These are phyloP conservation scores for Papilio elwesi DNA, from an alignment of 2,888 invertebrate species.

Conservation along the genomic window DNA sequence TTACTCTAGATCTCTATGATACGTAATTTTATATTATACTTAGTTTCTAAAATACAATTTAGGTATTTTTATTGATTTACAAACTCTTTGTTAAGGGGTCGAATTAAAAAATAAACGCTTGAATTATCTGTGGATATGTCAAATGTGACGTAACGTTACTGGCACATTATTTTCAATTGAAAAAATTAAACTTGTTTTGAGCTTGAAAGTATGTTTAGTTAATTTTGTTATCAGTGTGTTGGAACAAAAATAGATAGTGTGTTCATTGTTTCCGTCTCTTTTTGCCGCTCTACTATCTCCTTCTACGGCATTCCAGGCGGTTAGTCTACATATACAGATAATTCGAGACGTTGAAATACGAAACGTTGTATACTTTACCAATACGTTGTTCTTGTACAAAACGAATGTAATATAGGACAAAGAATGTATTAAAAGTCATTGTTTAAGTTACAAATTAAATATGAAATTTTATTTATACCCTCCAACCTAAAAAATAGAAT, in stretches of 20 bases:
- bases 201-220: slow-evolving; percentile 14
- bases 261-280: slow-evolving; percentile 33
- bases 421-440: slow-evolving; percentile 81
- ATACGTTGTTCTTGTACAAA: slow-evolving; percentile 80
- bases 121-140: slow-evolving; percentile 37
- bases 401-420: slow-evolving; percentile 77
- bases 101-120: slow-evolving; percentile 55
- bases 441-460: slow-evolving; percentile 78
- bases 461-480: slow-evolving; percentile 65
- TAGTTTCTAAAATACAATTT: slow-evolving; percentile 65
- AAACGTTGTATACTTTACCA: slow-evolving; percentile 66
- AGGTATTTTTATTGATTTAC: slow-evolving; percentile 65
- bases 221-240: slow-evolving; percentile 19
- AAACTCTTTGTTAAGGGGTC: slow-evolving; percentile 65
- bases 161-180: neutral
- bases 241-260: slow-evolving; percentile 23
- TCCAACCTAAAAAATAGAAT: slow-evolving; percentile 11
- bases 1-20: slow-evolving; percentile 70
- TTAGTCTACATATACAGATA: slow-evolving; percentile 32
- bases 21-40: slow-evolving; percentile 75
- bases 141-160: slow-evolving; percentile 4
- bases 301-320: slow-evolving; percentile 34
- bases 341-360: slow-evolving; percentile 41
- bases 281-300: slow-evolving; percentile 27
- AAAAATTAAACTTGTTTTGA: neutral